phyloP scores from a whole-genome alignment of 2,797 vertebrate species.

The Stomatorhinus walkeri region DNA sequence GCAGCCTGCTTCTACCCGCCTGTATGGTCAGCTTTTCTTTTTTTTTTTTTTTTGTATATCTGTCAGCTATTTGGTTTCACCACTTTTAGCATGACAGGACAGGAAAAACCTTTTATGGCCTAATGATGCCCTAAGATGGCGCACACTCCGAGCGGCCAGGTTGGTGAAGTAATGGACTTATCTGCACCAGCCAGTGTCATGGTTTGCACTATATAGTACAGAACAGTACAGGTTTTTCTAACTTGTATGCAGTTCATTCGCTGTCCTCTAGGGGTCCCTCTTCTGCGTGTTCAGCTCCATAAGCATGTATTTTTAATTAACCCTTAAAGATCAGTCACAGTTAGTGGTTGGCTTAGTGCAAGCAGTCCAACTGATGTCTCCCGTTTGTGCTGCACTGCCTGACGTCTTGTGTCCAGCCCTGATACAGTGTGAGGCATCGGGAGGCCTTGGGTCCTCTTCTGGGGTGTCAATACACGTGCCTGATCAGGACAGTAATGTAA shows the following conservation, averaged over 20 bases:
- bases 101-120: neutral
- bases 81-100: neutral
- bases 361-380: neutral
- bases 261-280: neutral
- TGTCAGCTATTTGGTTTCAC: neutral
- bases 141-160: no score
- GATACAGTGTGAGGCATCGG: neutral
- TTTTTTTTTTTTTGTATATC: neutral
- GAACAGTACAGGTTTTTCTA: neutral
- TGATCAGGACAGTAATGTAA: constrained; percentile 35
- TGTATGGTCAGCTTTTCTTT: neutral
- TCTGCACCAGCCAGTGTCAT: neutral
- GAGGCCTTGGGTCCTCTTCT: constrained; percentile 36
- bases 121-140: neutral
- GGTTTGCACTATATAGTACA: neutral
- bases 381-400: neutral
- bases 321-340: constrained; percentile 40
- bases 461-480: constrained; percentile 41
- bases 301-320: constrained; percentile 33
- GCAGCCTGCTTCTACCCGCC: neutral
- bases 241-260: neutral
- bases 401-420: neutral
- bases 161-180: neutral
- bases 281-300: neutral
- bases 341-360: neutral